phyloP scores from a whole-genome alignment of 2,797 vertebrate species.

The Semotilus atromaculatus region DNA sequence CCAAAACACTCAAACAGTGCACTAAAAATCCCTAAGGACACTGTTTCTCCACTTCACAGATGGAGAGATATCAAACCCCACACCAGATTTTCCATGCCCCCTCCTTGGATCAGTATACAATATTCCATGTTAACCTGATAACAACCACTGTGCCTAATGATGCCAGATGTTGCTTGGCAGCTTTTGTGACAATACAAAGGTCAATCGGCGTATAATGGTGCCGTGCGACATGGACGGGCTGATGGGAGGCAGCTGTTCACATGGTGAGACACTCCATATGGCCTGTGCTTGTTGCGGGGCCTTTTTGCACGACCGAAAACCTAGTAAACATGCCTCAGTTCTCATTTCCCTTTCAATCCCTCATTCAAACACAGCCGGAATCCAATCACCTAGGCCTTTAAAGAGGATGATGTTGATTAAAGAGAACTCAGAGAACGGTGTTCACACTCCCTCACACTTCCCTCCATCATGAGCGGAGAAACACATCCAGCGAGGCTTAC shows the following conservation, averaged over 20 bases:
- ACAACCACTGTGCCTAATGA: constrained; percentile 24
- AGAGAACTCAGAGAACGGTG: constrained; percentile 55
- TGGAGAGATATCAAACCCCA: constrained; percentile 5
- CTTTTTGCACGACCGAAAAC: constrained; percentile 70
- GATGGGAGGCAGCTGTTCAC: constrained; percentile 76
- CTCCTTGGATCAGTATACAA: background rate
- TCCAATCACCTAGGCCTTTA: constrained; percentile 74
- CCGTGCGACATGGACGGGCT: constrained; percentile 36
- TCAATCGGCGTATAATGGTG: constrained; percentile 55
- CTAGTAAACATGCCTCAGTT: constrained; percentile 74
- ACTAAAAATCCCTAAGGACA: background rate
- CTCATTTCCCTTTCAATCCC: constrained; percentile 38
- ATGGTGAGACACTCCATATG: constrained; percentile 75
- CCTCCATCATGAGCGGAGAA: constrained; percentile 17
- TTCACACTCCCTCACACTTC: constrained; percentile 31
- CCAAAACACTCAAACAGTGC: background rate
- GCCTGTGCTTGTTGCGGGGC: constrained; percentile 62
- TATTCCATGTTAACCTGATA: constrained; percentile 29
- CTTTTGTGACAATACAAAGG: constrained; percentile 57
- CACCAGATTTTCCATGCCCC: background rate
- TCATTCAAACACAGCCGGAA: constrained; percentile 77
- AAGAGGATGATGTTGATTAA: constrained; percentile 76
- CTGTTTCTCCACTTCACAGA: background rate
- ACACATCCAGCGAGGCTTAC: constrained; percentile 62
- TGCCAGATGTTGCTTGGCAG: constrained; percentile 68